These are phyloP conservation scores for Allacma fusca DNA, from an alignment of 2,888 invertebrate genomes.

Conservation along the genomic window DNA sequence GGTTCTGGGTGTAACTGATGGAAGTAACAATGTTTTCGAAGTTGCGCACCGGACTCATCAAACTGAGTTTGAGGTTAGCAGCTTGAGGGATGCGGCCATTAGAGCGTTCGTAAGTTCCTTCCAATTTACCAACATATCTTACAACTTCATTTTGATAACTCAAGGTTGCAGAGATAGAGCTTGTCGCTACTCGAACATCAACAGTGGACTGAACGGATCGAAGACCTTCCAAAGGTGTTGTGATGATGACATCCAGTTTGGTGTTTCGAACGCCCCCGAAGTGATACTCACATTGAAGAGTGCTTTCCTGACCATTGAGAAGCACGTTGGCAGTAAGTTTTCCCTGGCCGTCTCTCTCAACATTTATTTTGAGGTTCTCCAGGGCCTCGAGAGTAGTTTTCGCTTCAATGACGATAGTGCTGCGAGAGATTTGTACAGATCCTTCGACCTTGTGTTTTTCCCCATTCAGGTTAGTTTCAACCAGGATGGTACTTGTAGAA, in stretches of 20 bases:
- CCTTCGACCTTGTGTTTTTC: conserved; percentile 52
- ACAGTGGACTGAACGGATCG: conserved; percentile 43
- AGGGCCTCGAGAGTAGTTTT: conserved; percentile 49
- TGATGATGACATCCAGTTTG: conserved; percentile 50
- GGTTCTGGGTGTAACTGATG: not conserved
- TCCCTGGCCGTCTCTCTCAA: conserved; percentile 32
- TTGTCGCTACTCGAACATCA: conserved; percentile 40
- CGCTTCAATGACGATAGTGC: conserved; percentile 45
- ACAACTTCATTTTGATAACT: conserved; percentile 56
- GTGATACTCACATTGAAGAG: conserved; percentile 51
- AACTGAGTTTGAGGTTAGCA: conserved; percentile 48
- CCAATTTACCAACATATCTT: conserved; percentile 53
- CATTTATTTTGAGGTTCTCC: conserved; percentile 42
- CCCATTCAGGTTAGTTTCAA: conserved; percentile 50
- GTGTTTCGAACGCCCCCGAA: conserved; percentile 48
- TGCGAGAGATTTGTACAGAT: conserved; percentile 37
- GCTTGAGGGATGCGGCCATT: not conserved
- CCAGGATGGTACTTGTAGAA: conserved; percentile 47
- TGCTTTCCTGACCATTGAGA: conserved; percentile 51
- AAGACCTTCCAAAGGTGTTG: conserved; percentile 53
- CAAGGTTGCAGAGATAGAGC: conserved; percentile 28
- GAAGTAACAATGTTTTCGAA: conserved; percentile 49
- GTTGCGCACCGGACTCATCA: conserved; percentile 53
- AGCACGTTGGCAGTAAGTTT: conserved; percentile 41
- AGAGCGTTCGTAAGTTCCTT: conserved; percentile 44